phyloP scores from a whole-genome alignment of 2,113 vertebrate genomes.

The Eretmochelys imbricata region DNA sequence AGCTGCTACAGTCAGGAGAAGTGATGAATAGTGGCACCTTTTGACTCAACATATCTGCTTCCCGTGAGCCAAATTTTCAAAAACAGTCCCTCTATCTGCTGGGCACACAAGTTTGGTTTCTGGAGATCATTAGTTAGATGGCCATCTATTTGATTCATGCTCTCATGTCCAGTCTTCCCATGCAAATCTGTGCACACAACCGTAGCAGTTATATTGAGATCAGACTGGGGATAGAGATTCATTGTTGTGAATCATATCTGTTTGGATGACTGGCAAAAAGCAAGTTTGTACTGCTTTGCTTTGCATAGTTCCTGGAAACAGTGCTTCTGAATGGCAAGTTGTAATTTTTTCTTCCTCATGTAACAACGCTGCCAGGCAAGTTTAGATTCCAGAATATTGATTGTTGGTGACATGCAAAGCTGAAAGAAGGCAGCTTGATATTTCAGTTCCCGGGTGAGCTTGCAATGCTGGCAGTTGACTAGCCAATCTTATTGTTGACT shows the following conservation, averaged over 20 bases:
- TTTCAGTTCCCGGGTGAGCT: rapidly evolving
- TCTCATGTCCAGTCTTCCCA: background rate
- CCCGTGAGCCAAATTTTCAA: background rate
- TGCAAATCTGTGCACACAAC: background rate
- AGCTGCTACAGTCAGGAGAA: background rate
- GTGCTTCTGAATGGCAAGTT: background rate
- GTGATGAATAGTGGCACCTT: background rate
- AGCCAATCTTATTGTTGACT: background rate
- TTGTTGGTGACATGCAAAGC: background rate
- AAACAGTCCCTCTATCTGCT: background rate
- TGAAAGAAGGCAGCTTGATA: background rate
- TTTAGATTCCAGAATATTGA: background rate
- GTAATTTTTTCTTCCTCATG: background rate
- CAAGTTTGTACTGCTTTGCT: background rate
- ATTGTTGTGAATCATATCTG: background rate
- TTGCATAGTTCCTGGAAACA: background rate
- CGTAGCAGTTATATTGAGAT: background rate
- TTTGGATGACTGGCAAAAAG: background rate
- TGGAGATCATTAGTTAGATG: background rate
- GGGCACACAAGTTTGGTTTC: background rate
- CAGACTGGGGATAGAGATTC: background rate
- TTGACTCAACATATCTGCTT: background rate
- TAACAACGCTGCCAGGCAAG: background rate
- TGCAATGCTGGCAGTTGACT: background rate
- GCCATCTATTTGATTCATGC: background rate